Percentiles rank a stretch among this genome's conserved stretches.
Evolutionary conservation across 2,113 vertebrate genomes (phyloP).

Genomic region (Chauna torquata): DNA sequence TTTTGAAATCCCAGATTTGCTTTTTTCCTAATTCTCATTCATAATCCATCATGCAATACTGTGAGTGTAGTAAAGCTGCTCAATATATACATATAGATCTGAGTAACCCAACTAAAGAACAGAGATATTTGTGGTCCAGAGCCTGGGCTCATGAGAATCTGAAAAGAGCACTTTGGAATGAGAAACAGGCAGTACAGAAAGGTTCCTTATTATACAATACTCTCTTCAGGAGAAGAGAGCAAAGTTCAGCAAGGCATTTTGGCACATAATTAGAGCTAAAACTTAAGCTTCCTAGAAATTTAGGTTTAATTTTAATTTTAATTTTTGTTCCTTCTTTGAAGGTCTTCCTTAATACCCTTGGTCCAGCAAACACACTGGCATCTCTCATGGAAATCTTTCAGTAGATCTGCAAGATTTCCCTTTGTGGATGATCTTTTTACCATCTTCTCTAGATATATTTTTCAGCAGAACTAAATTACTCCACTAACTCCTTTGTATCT

Average conservation of each 20-base stretch:
- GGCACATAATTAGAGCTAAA: not conserved
- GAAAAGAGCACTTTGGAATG: not conserved
- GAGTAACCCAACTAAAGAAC: not conserved
- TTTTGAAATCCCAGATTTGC: not conserved
- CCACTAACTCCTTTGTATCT: not conserved
- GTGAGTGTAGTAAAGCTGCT: not conserved
- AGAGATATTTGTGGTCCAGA: not conserved
- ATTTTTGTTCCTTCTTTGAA: not conserved
- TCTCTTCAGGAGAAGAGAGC: not conserved
- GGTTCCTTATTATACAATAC: not conserved
- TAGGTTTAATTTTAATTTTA: not conserved
- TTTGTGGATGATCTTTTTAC: not conserved
- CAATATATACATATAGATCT: not conserved
- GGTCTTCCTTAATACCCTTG: rapidly evolving
- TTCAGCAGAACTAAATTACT: not conserved
- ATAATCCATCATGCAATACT: not conserved
- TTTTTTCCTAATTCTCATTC: not conserved
- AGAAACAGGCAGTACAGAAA: not conserved
- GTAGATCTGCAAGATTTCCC: not conserved
- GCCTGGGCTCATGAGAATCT: not conserved
- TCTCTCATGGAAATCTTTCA: not conserved
- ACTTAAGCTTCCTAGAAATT: not conserved
- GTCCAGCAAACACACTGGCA: not conserved
- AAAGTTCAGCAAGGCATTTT: not conserved
- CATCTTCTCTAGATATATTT: not conserved